Evolutionary conservation across 92 coral and sea anemone species (phyloP).

Genomic region (Umimayanthus kanabou): DNA sequence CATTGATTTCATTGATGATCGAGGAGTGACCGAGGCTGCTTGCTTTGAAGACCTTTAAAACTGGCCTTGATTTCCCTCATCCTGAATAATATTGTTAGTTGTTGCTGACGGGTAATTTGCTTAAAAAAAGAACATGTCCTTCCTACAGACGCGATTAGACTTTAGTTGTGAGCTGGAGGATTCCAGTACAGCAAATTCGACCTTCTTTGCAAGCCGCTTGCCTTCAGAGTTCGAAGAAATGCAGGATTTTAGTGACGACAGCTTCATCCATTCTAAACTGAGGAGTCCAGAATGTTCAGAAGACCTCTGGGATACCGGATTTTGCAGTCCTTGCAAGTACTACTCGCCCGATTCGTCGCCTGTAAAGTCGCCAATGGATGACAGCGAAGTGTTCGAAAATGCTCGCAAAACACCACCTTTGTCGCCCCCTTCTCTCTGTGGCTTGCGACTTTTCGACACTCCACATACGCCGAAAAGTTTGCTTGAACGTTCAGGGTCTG

Average conservation of each 20-base stretch:
- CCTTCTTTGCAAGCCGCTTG: slow-evolving; percentile 43
- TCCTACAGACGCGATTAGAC: slow-evolving; percentile 30
- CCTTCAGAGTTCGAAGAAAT: slow-evolving; percentile 53
- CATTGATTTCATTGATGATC: slow-evolving; percentile 33
- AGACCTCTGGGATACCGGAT: slow-evolving; percentile 84
- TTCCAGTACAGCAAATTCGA: slow-evolving; percentile 10
- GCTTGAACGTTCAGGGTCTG: slow-evolving; percentile 78
- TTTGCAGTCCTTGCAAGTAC: slow-evolving; percentile 79
- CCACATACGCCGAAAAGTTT: slow-evolving; percentile 98
- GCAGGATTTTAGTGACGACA: slow-evolving; percentile 64
- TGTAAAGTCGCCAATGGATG: slow-evolving; percentile 47
- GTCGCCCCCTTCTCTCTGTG: slow-evolving; percentile 96
- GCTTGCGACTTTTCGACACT: slow-evolving; percentile 87
- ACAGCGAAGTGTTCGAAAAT: slow-evolving; percentile 39
- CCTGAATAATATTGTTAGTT: background rate
- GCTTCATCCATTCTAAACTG: slow-evolving; percentile 51
- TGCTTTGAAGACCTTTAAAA: slow-evolving; percentile 9
- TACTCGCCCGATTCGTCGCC: slow-evolving; percentile 77
- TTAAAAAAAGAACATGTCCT: slow-evolving; percentile 4
- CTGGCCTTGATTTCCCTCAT: slow-evolving; percentile 20
- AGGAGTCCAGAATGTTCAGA: slow-evolving; percentile 62
- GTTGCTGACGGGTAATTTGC: background rate
- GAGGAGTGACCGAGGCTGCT: slow-evolving; percentile 1
- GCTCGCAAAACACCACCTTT: slow-evolving; percentile 66
- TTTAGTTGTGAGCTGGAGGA: slow-evolving; percentile 30